Percentiles rank a stretch among this genome's conserved stretches.
Conservation (phyloP, 2,797 vertebrate genomes). For the Bradypodion ventrale region DNA sequence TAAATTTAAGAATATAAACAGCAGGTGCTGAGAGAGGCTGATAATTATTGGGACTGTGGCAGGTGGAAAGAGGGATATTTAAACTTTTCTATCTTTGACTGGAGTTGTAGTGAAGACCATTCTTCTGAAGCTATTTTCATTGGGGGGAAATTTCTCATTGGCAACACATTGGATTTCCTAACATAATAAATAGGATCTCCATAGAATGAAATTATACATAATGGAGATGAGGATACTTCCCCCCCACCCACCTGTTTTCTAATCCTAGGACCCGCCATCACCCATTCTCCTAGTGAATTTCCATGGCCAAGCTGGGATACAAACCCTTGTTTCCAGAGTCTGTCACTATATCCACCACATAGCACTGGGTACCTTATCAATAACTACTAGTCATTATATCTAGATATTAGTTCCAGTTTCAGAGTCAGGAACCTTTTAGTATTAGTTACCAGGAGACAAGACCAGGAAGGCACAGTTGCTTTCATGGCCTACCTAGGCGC, state of each 20-base stretch:
- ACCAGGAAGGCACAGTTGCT: neutral
- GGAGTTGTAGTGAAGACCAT: neutral
- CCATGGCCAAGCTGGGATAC: no score
- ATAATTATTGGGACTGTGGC: neutral
- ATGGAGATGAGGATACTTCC: neutral
- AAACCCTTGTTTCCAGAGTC: no score
- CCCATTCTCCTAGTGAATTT: no score
- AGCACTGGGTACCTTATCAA: no score
- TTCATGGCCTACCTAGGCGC: neutral
- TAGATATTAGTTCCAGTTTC: neutral
- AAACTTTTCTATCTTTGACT: neutral
- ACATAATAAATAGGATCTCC: neutral
- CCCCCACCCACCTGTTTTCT: no score
- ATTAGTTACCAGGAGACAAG: neutral
- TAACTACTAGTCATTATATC: neutral
- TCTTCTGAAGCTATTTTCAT: neutral
- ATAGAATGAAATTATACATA: neutral
- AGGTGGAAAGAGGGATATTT: neutral
- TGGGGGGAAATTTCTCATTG: neutral
- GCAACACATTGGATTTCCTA: no score
- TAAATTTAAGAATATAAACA: slow-evolving; percentile 6
- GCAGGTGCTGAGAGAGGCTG: neutral
- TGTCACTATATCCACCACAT: no score
- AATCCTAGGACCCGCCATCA: neutral
- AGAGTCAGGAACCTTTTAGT: neutral